phyloP scores from a whole-genome alignment of 2,888 invertebrate species.

The Rhopalosiphum nymphaeae region DNA sequence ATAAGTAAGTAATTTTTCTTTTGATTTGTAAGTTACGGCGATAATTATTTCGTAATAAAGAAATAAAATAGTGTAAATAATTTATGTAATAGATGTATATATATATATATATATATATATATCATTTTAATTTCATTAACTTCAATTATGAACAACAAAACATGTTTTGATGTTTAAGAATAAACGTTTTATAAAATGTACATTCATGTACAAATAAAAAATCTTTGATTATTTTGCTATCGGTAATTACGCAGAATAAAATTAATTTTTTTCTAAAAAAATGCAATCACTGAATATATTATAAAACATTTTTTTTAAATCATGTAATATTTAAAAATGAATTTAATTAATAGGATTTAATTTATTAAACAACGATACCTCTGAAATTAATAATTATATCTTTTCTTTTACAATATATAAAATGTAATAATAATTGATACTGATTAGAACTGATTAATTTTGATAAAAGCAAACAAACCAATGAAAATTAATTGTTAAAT shows the following conservation, averaged over 20 bases:
- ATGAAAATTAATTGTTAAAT: neutral
- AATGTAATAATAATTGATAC: neutral
- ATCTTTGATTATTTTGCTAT: neutral
- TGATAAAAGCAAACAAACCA: neutral
- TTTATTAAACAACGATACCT: neutral
- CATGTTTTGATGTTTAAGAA: neutral
- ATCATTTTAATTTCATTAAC: neutral
- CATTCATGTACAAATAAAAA: neutral
- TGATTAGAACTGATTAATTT: neutral
- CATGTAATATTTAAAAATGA: neutral
- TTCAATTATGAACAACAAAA: neutral
- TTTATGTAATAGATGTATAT: too few species aligned
- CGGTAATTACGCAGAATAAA: neutral
- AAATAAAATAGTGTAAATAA: neutral
- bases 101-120: too few species aligned
- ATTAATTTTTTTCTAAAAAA: neutral
- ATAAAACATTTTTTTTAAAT: neutral
- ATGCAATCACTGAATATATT: neutral
- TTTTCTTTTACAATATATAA: neutral
- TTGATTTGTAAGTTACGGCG: neutral
- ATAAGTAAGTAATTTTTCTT: neutral
- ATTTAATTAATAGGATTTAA: neutral
- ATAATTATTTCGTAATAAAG: neutral
- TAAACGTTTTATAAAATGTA: neutral
- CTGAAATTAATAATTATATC: too few species aligned